phyloP scores from a whole-genome alignment of 2,888 invertebrate genomes.

The Parnassius apollo region DNA sequence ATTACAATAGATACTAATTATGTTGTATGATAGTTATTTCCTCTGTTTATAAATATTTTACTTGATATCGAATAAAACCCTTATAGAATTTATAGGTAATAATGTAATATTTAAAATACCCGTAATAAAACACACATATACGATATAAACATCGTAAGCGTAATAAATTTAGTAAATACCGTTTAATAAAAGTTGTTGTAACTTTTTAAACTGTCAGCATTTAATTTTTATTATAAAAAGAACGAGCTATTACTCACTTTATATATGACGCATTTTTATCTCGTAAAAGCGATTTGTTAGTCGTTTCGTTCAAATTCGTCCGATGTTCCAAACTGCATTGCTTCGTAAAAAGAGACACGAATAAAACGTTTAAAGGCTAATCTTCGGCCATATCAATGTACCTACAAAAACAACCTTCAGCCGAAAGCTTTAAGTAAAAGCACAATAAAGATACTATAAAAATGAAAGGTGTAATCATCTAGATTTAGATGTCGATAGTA shows the following conservation, averaged over 20 bases:
- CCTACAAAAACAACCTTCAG: neutral
- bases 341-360: conserved; percentile 2
- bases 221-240: neutral
- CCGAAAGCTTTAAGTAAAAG: conserved; percentile 11
- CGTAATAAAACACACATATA: no score
- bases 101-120: no score
- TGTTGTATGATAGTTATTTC: no score
- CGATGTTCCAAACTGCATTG: neutral
- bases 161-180: no score
- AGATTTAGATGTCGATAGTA: conserved; percentile 18
- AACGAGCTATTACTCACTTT: neutral
- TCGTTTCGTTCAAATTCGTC: conserved; percentile 10
- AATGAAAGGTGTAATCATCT: conserved; percentile 10
- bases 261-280: neutral
- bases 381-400: neutral
- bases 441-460: conserved; percentile 4
- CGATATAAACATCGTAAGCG: no score
- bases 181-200: no score
- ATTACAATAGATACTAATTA: no score
- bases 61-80: no score
- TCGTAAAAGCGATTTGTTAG: conserved; percentile 7
- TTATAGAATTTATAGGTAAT: no score
- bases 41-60: no score
- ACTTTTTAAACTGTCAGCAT: no score
- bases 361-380: conserved; percentile 4